These are phyloP conservation scores for Procavia capensis DNA, from an alignment of 2,113 vertebrate genomes.

Conservation along the genomic window DNA sequence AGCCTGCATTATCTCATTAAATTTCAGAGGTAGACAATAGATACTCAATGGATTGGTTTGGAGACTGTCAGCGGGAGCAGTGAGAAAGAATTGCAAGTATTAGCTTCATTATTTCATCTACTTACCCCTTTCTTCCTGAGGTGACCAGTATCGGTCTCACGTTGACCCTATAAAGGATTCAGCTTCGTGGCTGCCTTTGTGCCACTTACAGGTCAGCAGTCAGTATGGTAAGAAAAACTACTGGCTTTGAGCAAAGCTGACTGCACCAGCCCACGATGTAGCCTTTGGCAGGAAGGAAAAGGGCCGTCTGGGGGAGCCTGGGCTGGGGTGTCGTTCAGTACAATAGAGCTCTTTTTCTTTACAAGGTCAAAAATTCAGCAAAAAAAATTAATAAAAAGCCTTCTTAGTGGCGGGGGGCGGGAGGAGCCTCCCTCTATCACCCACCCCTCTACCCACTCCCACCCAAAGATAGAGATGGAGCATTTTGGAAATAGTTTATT, in stretches of 20 bases:
- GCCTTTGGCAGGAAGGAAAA: slow-evolving; percentile 74
- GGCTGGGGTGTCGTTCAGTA: background rate
- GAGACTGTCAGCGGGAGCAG: background rate
- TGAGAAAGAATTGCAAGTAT: slow-evolving; percentile 37
- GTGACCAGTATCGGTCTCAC: slow-evolving; percentile 17
- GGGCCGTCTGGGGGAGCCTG: slow-evolving; percentile 18
- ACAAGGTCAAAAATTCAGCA: slow-evolving; percentile 76
- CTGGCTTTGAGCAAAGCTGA: slow-evolving; percentile 62
- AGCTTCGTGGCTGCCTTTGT: background rate
- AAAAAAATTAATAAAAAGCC: slow-evolving; percentile 75
- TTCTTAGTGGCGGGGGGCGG: slow-evolving; percentile 25
- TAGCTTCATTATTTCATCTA: background rate
- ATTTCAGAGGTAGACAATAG: slow-evolving; percentile 18
- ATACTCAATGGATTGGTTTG: background rate
- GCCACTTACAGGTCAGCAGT: slow-evolving; percentile 71
- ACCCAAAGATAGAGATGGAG: background rate
- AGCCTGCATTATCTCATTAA: slow-evolving; percentile 5
- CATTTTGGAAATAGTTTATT: slow-evolving; percentile 63
- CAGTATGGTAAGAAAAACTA: slow-evolving; percentile 76
- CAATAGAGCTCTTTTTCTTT: slow-evolving; percentile 68
- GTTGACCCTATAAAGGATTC: slow-evolving; percentile 48
- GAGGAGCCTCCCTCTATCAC: background rate
- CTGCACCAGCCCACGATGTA: slow-evolving; percentile 59
- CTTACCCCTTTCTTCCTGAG: slow-evolving; percentile 35
- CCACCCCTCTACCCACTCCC: background rate